Evolutionary conservation across 2,113 vertebrate genomes (phyloP).

Genomic region (Tetrax tetrax): DNA sequence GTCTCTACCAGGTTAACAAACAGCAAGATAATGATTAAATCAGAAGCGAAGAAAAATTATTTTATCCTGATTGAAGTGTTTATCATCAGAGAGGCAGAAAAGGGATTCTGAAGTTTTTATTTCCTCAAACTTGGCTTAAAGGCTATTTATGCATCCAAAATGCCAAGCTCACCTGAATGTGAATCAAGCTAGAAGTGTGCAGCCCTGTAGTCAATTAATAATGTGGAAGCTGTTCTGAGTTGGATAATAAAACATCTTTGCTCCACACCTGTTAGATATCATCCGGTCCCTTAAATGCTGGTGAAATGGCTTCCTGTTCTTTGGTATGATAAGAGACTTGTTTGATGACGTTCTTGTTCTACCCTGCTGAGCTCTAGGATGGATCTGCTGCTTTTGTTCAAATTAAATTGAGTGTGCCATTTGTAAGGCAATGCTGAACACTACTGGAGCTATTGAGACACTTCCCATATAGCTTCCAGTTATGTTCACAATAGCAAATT

Average conservation of each 20-base stretch:
- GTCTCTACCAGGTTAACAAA: background rate
- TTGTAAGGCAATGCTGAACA: background rate
- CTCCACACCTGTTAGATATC: background rate
- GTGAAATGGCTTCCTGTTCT: background rate
- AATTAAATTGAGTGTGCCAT: background rate
- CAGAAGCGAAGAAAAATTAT: background rate
- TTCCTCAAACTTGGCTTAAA: background rate
- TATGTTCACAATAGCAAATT: conserved; percentile 44
- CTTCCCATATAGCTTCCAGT: conserved; percentile 43
- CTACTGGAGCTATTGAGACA: background rate
- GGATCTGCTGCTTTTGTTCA: conserved; percentile 8
- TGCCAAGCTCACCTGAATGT: background rate
- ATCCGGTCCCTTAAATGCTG: background rate
- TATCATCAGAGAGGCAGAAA: background rate
- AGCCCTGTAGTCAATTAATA: background rate
- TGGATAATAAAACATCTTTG: background rate
- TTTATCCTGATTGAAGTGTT: background rate
- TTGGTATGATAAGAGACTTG: background rate
- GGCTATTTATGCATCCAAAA: background rate
- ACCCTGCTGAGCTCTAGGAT: background rate
- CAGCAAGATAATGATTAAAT: background rate
- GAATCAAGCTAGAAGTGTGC: background rate
- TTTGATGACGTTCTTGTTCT: background rate
- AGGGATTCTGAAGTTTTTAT: background rate
- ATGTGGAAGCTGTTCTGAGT: background rate